Base-by-base conservation (phyloP, 1,140 invertebrate species). In the Plectrocnemia conspersa region DNA sequence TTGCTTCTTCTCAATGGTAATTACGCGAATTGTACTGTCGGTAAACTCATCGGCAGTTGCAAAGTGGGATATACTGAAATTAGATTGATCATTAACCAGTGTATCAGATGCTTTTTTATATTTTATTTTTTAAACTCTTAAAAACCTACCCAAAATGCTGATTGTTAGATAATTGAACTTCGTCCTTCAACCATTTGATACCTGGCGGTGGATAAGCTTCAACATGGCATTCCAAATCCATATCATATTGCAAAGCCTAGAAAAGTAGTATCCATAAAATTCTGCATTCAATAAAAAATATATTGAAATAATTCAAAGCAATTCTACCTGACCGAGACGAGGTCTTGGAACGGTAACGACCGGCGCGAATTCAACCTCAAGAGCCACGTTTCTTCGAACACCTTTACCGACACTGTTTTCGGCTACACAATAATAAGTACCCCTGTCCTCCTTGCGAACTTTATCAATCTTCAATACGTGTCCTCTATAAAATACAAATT, bases 401-500 rank as follows among this genome's bases (percentile, higher is more conserved):
- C 90, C 91, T 61, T 83, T 83, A 41, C 90, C 90, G 1, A 94
- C 91, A 18, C 83, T 86, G 67, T 96, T 95, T 66, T 95, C 91
- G 21, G 91, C 92, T 10, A 95, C 88, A 64, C 93, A 96, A 68
- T 93, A 94, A 70, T 94, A 94, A 0, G 90, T 94, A 29, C 91
- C 91, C 36, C 91, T 79, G 71, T 93, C 88, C 69, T 93, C 88
- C 67, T 93, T 94, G 32, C 79, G 82, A n/a, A 91, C 83, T 0
- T 76, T 63, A 21, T 81, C 74, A 47, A 96, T 92, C 68, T 86
- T 87, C 59, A 95, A 72, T n/a, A 83, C 77, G 65, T 92, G 92
- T 16, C 91, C 91, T 54, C 89, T 87, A 69, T 64, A 79, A 64
- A 68, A 45, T 29, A 24, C 25, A 25, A 2, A 45, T 23, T 18